phyloP scores from a whole-genome alignment of 2,888 invertebrate species.

The Yponomeuta cagnagella region DNA sequence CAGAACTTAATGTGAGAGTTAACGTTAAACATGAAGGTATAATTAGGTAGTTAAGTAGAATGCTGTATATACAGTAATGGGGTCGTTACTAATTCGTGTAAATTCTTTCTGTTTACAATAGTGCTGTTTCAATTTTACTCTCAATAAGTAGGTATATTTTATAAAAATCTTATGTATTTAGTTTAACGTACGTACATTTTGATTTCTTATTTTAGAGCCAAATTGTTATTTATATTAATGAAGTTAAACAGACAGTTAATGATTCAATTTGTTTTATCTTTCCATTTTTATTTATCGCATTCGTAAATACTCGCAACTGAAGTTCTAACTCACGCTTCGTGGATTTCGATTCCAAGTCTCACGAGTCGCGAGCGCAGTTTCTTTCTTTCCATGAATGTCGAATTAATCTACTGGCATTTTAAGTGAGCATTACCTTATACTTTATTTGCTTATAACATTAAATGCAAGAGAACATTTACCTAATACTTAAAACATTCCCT shows the following conservation, averaged over 20 bases:
- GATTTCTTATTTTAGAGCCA: neutral
- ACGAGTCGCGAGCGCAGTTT: neutral
- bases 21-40: conserved; percentile 34
- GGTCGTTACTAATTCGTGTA: conserved; percentile 14
- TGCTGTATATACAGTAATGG: conserved; percentile 54
- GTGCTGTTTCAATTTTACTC: conserved; percentile 9
- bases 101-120: conserved; percentile 3
- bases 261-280: neutral
- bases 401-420: conserved; percentile 36
- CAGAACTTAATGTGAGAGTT: conserved; percentile 44
- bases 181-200: conserved; percentile 13
- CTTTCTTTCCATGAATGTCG: neutral
- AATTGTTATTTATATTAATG: neutral
- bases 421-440: conserved; percentile 49
- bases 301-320: too few species aligned
- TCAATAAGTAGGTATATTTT: conserved; percentile 5
- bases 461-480: conserved; percentile 47
- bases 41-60: conserved; percentile 25
- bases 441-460: conserved; percentile 35
- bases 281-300: neutral
- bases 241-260: neutral
- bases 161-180: conserved; percentile 13
- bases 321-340: too few species aligned
- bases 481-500: conserved; percentile 38
- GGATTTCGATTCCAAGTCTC: neutral